Evolutionary conservation across 2,888 invertebrate species (phyloP), one percentile per base, ranked within the genome.

Genomic region (Mimas tiliae): DNA sequence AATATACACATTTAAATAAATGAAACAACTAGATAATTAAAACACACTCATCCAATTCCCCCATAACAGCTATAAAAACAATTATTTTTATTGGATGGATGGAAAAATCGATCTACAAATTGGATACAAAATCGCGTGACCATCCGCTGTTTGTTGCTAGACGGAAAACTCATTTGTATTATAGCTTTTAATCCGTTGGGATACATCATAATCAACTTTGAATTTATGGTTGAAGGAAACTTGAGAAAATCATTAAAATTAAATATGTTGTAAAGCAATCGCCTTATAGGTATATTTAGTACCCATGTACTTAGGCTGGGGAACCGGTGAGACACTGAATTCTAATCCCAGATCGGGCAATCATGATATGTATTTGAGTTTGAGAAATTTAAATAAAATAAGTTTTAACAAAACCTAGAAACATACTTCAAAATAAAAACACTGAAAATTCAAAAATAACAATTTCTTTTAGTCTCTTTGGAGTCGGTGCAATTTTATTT

Each of bases 71-170:
- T 38, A 58, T 42, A 58, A 38, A 58, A 19, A 42, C 21, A 42
- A 42, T 58, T 58, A 38, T 58, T 42, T 58, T 58, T 58, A 58
- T 55, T 38, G 16, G n/a, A 34, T 19, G 14, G 14, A 34, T 58
- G 45, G 14, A 45, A 7, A 45, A 14, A 45, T 14, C 45, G 14
- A 16, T 58, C 19, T 9, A 38, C 19, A 11, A 58, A 58, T 38
- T 58, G 19, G 16, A 38, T 42, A 58, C 33, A 38, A 55, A 58
- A 38, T 58, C 19, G 58, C 58, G 58, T 58, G 58, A 58, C 58
- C 42, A 58, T 38, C 38, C 42, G 38, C 58, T 42, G 42, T 58
- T 58, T 42, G 19, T 19, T 19, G 58, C 1, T 16, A 11, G 55
- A 55, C 55, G 42, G 42, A 7, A 55, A 55, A 16, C 16, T 55